phyloP scores from a whole-genome alignment of 1,140 invertebrate species.

The Drosophila simulans region DNA sequence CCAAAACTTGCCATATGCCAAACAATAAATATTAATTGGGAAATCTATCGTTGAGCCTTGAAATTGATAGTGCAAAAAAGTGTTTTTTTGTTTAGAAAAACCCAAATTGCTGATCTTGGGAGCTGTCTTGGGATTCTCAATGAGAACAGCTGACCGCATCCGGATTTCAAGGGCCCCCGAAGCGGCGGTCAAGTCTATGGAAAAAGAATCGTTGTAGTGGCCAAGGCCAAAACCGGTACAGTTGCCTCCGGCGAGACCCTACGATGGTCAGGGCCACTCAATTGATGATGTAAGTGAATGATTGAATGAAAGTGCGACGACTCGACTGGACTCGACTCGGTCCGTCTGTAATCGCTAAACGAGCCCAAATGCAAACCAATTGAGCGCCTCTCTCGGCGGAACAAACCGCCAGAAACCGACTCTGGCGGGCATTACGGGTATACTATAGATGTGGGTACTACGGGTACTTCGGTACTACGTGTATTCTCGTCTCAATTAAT shows the following conservation, averaged over 20 bases:
- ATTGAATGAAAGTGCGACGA: constrained; percentile 56
- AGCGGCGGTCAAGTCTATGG: not conserved
- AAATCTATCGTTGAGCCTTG: not conserved
- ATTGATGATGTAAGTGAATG: constrained; percentile 44
- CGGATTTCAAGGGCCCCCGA: constrained; percentile 4
- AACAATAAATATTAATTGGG: constrained; percentile 16
- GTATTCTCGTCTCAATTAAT: constrained; percentile 57
- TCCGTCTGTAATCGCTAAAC: constrained; percentile 43
- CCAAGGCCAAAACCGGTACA: constrained; percentile 14
- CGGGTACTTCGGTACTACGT: not conserved
- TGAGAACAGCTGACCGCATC: constrained; percentile 3
- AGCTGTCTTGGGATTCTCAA: not conserved
- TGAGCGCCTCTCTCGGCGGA: constrained; percentile 34
- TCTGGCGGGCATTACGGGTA: not conserved
- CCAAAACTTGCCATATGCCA: no score
- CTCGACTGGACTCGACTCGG: constrained; percentile 38
- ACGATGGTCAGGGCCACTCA: constrained; percentile 39
- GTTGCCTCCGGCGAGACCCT: constrained; percentile 27
- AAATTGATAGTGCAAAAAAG: not conserved
- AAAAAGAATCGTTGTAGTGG: not conserved
- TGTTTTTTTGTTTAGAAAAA: not conserved
- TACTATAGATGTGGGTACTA: not conserved
- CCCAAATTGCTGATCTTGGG: not conserved
- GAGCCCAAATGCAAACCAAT: constrained; percentile 69
- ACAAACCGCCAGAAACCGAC: constrained; percentile 63